These are phyloP conservation scores for Gallinago solitaria DNA, from an alignment of 2,797 vertebrate species.

Conservation along the genomic window DNA sequence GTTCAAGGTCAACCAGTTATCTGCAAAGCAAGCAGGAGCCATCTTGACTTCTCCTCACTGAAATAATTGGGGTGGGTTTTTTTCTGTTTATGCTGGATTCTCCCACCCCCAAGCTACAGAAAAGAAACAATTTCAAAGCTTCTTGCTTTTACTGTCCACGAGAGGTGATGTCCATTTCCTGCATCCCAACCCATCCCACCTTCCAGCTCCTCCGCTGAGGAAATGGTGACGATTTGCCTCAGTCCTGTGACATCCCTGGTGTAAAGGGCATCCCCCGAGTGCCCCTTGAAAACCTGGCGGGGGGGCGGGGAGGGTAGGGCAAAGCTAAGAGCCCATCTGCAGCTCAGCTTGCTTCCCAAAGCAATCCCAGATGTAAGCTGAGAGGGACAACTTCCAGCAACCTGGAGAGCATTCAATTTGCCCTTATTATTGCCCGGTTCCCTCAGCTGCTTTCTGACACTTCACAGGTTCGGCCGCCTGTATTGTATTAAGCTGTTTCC, in stretches of 20 bases:
- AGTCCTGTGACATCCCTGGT: neutral
- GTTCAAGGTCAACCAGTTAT: neutral
- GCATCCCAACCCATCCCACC: neutral
- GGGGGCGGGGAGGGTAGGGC: neutral
- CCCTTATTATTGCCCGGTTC: neutral
- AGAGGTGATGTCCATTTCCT: neutral
- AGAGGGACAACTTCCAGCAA: neutral
- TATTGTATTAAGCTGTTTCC: neutral
- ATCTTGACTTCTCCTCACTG: neutral
- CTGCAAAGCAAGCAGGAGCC: neutral
- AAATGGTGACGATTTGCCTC: neutral
- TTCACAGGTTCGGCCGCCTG: neutral
- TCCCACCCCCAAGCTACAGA: neutral
- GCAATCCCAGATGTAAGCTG: constrained; percentile 49
- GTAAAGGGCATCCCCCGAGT: neutral
- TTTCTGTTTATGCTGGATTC: neutral
- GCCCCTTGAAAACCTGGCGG: neutral
- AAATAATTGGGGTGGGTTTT: neutral
- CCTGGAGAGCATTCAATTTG: neutral
- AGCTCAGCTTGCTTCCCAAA: neutral
- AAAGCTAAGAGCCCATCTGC: neutral
- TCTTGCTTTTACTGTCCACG: neutral
- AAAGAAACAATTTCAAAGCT: neutral
- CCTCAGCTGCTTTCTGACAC: neutral
- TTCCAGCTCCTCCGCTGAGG: neutral